A percentile compares a stretch with the other conserved stretches of the same genome.
These are phyloP conservation scores for Neelides folsomi DNA, from an alignment of 2,888 invertebrate species.

Conservation along the genomic window DNA sequence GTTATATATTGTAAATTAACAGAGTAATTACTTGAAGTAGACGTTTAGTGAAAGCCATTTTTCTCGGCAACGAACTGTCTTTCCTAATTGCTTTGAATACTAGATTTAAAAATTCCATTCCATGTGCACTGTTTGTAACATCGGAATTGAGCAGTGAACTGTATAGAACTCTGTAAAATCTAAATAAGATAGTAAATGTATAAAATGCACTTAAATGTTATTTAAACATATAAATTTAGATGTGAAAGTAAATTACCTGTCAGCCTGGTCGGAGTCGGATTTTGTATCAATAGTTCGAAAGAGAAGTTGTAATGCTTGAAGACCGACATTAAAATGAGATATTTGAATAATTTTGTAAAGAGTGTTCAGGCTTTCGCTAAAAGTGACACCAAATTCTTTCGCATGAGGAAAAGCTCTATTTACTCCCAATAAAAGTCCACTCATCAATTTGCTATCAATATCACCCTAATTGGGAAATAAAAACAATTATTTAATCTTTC, in stretches of 20 bases:
- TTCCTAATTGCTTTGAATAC: conserved; percentile 69
- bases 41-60: conserved; percentile 73
- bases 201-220: neutral
- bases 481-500: no score
- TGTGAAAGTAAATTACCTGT: no score
- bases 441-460: conserved; percentile 70
- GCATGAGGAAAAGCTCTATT: conserved; percentile 75
- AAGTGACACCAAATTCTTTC: conserved; percentile 44
- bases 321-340: conserved; percentile 55
- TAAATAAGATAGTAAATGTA: conserved; percentile 34
- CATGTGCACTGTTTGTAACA: conserved; percentile 51
- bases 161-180: conserved; percentile 80
- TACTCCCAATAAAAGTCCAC: conserved; percentile 65
- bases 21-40: conserved; percentile 50
- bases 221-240: no score
- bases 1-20: conserved; percentile 5
- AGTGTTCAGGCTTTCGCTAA: conserved; percentile 55
- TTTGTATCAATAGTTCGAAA: conserved; percentile 49
- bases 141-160: conserved; percentile 67
- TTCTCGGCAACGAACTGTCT: conserved; percentile 57
- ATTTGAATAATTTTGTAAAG: conserved; percentile 69
- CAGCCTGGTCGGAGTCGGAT: conserved; percentile 39
- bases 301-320: conserved; percentile 49
- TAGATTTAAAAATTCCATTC: conserved; percentile 65
- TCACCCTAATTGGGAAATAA: conserved; percentile 45